Evolutionary conservation across 2,797 vertebrate species (phyloP), one percentile per base, ranked within the genome.

Genomic region (Malurus splendens): DNA sequence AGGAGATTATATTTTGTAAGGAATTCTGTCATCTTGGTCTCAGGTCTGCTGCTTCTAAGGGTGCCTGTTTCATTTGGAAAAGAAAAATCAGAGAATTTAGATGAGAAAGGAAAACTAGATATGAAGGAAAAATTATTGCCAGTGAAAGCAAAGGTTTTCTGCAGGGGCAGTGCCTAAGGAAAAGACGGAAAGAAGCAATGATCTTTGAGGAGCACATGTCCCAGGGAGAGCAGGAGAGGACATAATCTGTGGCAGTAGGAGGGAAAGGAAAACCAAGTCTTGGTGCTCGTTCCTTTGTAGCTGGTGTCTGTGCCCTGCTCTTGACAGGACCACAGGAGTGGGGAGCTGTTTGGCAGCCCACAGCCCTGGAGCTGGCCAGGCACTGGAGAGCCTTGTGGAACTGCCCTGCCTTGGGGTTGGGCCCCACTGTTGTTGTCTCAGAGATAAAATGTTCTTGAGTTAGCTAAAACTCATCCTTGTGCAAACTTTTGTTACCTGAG

Each of bases 11-110:
- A 36, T 90, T 88, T 90, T 90, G 62, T 70, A 77, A 79, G 50
- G 48, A 96, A 93, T 54, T 33, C 77, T 71, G 62, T 79, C 68
- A 23, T 87, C 85, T 93, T 71, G 17, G 54, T 91, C 86, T 88
- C 14, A 6, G 42, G 59, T 66, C 70, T 1, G 11, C 45, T 65
- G 17, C 52, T 92, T 92, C 50, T 59, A n/a, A 85, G 74, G 65
- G 27, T 86, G 74, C 42, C 74, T 68, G 74, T 79, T 86, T 59
- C 50, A 33, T 52, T 93, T 13, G 33, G 36, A 87, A 94, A 38
- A 94, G 75, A 55, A 83, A 44, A 83, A 42, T 41, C 36, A 41
- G 24, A 28, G 52, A 39, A 64, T 85, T 66, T 41, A 44, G 42
- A 55, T 68, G 78, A 59, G 84, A 92, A 81, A 25, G 44, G 22